Evolutionary conservation across 2,888 invertebrate species (phyloP), one percentile per base, ranked within the genome.

Genomic region (Taenaris catops): DNA sequence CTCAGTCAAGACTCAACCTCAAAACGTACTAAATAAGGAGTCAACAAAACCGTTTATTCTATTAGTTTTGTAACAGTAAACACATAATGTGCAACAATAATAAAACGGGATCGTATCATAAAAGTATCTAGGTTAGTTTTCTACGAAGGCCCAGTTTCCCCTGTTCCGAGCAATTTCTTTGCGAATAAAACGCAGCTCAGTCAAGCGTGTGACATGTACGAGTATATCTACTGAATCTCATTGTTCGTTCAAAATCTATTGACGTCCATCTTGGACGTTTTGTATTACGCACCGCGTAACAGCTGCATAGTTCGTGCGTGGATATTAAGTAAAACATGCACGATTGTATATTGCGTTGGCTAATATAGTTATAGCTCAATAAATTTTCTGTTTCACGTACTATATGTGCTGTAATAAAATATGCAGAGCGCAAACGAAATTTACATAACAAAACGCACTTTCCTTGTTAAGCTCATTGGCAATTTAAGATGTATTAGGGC

Each of bases 61-160:
- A n/a, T 6, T 21, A 20, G 21, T 26, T 21, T 20, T 8, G 23
- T 35, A 12, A 16, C 17, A 8, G 31, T 23, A 21, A 31, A 31
- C 16, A 23, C 14, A 23, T 21, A 21, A 7, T 42, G 45, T 55
- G 55, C 47, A 51, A 41, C 43, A 56, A 47, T 50, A 34, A 53
- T 49, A 42, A 54, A 61, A 62, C 51, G 52, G 57, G 58, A 63
- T 61, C 53, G 49, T 40, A 56, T 51, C 48, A 54, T 31, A 29
- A 34, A 31, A 28, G 51, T 63, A 63, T 63, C 62, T 61, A 55
- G 54, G 55, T 56, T 58, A 40, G 36, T 49, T 49, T 44, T 44
- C 26, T 45, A 37, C 41, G 26, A 35, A 40, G 39, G 27, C 40
- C 34, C 37, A 42, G 43, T 44, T 49, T 49, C 41, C 38, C 41